phyloP scores from a whole-genome alignment of 1,140 invertebrate genomes.

The Oryzaephilus surinamensis region DNA sequence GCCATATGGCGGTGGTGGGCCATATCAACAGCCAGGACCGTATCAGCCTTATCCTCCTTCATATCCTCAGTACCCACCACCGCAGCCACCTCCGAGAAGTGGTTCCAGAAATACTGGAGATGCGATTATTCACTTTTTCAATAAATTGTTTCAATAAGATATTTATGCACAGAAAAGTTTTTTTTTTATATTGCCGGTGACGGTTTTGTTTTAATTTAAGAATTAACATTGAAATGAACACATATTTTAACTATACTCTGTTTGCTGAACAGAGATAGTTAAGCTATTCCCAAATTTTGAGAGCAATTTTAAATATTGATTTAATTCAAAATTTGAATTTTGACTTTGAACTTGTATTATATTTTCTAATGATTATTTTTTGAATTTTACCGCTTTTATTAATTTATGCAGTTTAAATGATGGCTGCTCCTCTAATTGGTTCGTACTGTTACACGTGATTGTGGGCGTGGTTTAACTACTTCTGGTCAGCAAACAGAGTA shows the following conservation, averaged over 20 bases:
- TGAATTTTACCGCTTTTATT: too few relatives aligned
- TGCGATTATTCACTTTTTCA: slow-evolving; percentile 26
- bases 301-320: background rate
- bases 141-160: slow-evolving; percentile 22
- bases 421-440: too few relatives aligned
- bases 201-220: slow-evolving; percentile 2
- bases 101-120: slow-evolving; percentile 15
- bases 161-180: background rate
- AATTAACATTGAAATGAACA: background rate
- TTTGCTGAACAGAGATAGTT: too few relatives aligned
- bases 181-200: slow-evolving; percentile 4
- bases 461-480: too few relatives aligned
- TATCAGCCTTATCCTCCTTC: slow-evolving; percentile 8
- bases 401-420: too few relatives aligned
- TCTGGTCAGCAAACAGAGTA: too few relatives aligned
- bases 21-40: slow-evolving; percentile 4
- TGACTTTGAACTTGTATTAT: too few relatives aligned
- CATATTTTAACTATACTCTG: background rate
- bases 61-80: slow-evolving; percentile 11
- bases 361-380: too few relatives aligned
- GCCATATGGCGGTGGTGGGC: background rate
- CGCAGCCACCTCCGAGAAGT: slow-evolving; percentile 8
- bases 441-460: too few relatives aligned
- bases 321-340: too few relatives aligned
- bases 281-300: too few relatives aligned